Conservation (phyloP, 1,140 invertebrate genomes). For the Bombus waltoni region DNA sequence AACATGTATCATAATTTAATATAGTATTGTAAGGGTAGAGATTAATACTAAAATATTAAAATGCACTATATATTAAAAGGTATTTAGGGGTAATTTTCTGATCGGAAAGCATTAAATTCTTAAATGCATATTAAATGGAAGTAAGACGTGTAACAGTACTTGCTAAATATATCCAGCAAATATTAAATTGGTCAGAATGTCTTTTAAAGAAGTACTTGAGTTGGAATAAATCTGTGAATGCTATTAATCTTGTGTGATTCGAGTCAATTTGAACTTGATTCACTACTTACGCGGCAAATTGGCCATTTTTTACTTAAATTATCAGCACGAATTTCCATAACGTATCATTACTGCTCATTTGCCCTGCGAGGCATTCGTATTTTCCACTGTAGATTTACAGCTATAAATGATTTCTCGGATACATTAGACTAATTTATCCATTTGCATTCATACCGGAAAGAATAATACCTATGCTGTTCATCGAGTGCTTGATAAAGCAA, state of each 20-base stretch:
- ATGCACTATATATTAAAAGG: too few relatives aligned
- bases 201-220: neutral
- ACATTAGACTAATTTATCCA: conserved; percentile 18
- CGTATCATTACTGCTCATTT: conserved; percentile 11
- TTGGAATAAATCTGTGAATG: neutral
- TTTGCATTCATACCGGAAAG: neutral
- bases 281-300: neutral
- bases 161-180: too few relatives aligned
- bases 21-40: too few relatives aligned
- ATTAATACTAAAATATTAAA: too few relatives aligned
- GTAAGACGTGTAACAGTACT: too few relatives aligned
- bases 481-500: neutral
- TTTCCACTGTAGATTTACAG: neutral
- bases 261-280: neutral
- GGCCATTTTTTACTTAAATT: neutral
- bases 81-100: too few relatives aligned
- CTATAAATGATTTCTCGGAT: neutral
- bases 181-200: too few relatives aligned
- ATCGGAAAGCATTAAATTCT: too few relatives aligned
- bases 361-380: neutral
- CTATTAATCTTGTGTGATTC: neutral
- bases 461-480: neutral
- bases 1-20: too few relatives aligned
- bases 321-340: conserved; percentile 5
- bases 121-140: too few relatives aligned